phyloP scores from a whole-genome alignment of 2,888 invertebrate species.

The Bhutanitis thaidina region DNA sequence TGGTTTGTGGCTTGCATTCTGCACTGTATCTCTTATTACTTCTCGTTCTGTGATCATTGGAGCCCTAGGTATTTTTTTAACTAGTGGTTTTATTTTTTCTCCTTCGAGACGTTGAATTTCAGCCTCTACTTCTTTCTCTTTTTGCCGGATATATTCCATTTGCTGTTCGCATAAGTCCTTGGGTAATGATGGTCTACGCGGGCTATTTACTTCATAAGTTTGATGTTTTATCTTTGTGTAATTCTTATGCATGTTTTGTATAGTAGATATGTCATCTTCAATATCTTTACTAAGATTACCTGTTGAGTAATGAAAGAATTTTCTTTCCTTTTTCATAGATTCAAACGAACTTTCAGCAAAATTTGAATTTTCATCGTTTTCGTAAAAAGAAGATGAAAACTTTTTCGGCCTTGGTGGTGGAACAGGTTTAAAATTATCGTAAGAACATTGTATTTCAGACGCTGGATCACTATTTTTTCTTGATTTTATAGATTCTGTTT shows the following conservation, averaged over 20 bases:
- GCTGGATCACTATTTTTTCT: conserved; percentile 27
- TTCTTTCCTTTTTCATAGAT: conserved; percentile 59
- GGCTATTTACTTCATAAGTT: conserved; percentile 35
- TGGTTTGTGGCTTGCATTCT: conserved; percentile 57
- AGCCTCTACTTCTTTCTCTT: conserved; percentile 83
- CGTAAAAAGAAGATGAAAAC: conserved; percentile 58
- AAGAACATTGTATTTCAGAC: background rate
- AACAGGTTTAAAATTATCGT: conserved; percentile 50
- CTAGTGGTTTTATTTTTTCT: conserved; percentile 53
- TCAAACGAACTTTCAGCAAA: conserved; percentile 58
- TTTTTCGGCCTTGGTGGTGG: conserved; percentile 65
- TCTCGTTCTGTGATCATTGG: conserved; percentile 64
- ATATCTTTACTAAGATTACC: conserved; percentile 70
- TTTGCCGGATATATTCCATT: conserved; percentile 83
- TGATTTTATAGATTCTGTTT: conserved; percentile 23
- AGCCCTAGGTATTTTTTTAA: conserved; percentile 53
- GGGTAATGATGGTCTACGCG: conserved; percentile 81
- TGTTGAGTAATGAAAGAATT: conserved; percentile 67
- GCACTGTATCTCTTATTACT: conserved; percentile 34
- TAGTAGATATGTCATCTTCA: conserved; percentile 67
- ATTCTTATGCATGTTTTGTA: conserved; percentile 70
- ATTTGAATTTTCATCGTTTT: conserved; percentile 69
- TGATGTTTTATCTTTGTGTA: conserved; percentile 48
- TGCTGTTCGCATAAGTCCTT: conserved; percentile 82
- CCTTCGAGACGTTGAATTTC: conserved; percentile 83